Evolutionary conservation across 2,888 invertebrate genomes (phyloP).

Genomic region (Bellardia bayeri): DNA sequence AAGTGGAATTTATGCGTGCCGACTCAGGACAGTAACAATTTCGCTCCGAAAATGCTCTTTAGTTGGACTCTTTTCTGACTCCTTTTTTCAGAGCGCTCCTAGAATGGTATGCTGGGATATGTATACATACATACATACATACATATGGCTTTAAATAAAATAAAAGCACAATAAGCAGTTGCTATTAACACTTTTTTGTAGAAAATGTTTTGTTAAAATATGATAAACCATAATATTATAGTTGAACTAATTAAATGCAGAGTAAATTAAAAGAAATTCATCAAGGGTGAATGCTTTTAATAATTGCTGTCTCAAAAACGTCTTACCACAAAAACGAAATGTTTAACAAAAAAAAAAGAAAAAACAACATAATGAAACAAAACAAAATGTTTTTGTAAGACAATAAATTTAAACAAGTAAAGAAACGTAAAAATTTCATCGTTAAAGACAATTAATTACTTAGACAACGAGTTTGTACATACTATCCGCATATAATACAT

Average conservation of each 20-base stretch:
- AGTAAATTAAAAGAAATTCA: conserved; percentile 60
- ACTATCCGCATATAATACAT: background rate
- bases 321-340: conserved; percentile 72
- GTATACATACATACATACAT: too few relatives aligned
- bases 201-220: background rate
- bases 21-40: too few relatives aligned
- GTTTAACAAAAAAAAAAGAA: background rate
- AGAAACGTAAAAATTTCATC: conserved; percentile 1
- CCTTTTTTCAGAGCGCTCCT: too few relatives aligned
- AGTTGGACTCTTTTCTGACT: too few relatives aligned
- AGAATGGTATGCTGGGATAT: too few relatives aligned
- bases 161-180: background rate
- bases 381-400: background rate
- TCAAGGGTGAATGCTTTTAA: conserved; percentile 78
- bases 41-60: too few relatives aligned
- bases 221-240: background rate
- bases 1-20: too few relatives aligned
- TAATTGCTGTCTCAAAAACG: conserved; percentile 81
- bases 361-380: background rate
- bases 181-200: conserved; percentile 3
- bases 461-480: background rate
- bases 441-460: background rate
- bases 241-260: conserved; percentile 12
- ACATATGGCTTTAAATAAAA: too few relatives aligned
- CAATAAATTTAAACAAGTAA: background rate